Percentiles rank a stretch among this genome's conserved stretches.
phyloP scores from a whole-genome alignment of 2,888 invertebrate species.

The Drosophila neotestacea region DNA sequence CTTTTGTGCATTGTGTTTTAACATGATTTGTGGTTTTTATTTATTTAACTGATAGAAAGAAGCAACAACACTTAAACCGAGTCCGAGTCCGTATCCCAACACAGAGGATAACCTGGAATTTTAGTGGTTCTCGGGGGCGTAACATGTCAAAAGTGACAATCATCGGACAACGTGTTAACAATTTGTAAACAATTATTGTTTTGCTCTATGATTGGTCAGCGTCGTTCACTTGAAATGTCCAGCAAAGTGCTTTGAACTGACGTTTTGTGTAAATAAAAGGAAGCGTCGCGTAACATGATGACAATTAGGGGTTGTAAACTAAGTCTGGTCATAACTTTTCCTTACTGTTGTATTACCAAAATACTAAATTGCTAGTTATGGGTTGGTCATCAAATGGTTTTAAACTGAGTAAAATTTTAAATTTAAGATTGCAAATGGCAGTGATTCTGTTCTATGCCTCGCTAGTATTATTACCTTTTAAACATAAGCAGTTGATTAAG shows the following conservation, averaged over 20 bases:
- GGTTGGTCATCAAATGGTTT: no score
- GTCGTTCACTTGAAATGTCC: conserved; percentile 53
- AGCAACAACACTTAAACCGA: conserved; percentile 8
- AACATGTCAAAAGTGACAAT: conserved; percentile 77
- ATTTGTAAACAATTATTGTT: conserved; percentile 83
- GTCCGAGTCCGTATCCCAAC: neutral
- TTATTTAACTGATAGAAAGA: conserved; percentile 56
- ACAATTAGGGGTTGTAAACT: conserved; percentile 53
- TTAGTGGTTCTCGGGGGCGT: conserved; percentile 56
- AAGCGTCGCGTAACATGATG: conserved; percentile 35
- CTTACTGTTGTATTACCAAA: neutral
- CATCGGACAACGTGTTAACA: conserved; percentile 75
- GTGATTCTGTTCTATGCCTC: no score
- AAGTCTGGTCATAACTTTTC: neutral
- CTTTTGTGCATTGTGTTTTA: conserved; percentile 2
- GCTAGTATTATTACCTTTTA: no score
- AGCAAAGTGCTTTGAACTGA: conserved; percentile 56
- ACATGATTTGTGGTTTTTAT: conserved; percentile 73
- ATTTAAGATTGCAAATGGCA: no score
- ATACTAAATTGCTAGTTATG: neutral
- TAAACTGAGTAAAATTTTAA: no score
- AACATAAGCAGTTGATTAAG: no score
- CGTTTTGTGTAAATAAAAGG: conserved; percentile 69
- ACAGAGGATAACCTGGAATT: conserved; percentile 33
- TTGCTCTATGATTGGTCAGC: conserved; percentile 76